Base-by-base conservation (phyloP, 2,888 invertebrate species). In the Pyrrhosoma nymphula region DNA sequence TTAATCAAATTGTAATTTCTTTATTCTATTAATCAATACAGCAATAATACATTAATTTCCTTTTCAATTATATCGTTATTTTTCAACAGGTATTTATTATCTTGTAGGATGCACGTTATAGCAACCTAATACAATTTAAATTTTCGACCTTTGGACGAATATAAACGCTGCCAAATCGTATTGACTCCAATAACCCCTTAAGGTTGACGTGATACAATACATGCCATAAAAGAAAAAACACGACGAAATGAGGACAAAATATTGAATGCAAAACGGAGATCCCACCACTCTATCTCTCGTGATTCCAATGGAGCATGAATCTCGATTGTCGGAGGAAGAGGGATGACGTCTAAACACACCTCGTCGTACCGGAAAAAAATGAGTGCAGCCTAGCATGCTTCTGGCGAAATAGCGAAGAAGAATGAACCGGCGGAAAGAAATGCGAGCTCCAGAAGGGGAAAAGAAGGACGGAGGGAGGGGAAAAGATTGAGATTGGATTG, bases 401-500 rank as follows among this genome's bases (percentile, higher is more conserved):
- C 55, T 56, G 12, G n/a, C 3, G 55, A 26, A 89, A 56, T 89
- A 89, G 89, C 18, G 55, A 89, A 56, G 55, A 89, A 56, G 56
- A 56, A 89, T 16, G 56, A 26, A 55, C 23, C 12, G 89, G 55
- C 55, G 16, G 89, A 89, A 56, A 56, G 93, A 47, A 82, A 82
- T 82, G 35, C 35, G 82, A 82, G 82, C 16, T 47, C 60, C 60
- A 60, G 60, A 60, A n/a, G 60, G 16, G 60, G 20, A 60, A 12
- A 14, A 47, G 60, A 20, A 12, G 20, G 60, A 60, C 20, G 60
- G 16, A 4, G 60, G 60, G 60, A 20, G 60, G 30, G 35, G 35
- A n/a, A n/a, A 47, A 35, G 93, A 93, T 93, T 93, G 93, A 93
- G 93, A 93, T 93, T 93, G 93, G 93, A 93, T 93, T 93, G 93